Base-by-base conservation (phyloP, 1,140 invertebrate genomes). In the Adelges cooleyi region DNA sequence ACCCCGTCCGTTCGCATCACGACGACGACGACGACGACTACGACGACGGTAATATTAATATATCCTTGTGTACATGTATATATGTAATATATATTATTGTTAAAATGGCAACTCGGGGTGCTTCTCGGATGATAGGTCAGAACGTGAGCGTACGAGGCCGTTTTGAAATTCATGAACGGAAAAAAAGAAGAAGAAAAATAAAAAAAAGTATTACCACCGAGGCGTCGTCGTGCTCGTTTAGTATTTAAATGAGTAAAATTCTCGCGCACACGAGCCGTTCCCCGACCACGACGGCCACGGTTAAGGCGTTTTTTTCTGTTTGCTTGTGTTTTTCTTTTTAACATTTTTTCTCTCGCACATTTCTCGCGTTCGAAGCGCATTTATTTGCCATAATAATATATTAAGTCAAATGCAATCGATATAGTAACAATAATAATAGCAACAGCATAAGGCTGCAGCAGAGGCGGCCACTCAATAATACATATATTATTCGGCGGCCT, bases 211-310 rank as follows among this genome's bases (percentile, higher is more conserved):
- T 15, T 2, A 2, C 8, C 9, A 20, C 10, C 54, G 42, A 62
- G 56, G 56, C 44, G 56, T 62, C 56, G 56, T 62, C 56, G 54
- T 62, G 27, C 56, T 48, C 42, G 56, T 62, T 46, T 33, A 25
- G 20, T 54, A 54, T 54, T 54, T 25, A 54, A 54, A 54, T 22
- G 20, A 54, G 36, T 40, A 44, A 1, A 10, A 23, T 6, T 18
- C 22, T 6, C 27, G 18, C 13, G 25, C 38, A 17, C 36, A 6
- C 8, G 13, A 9, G 1, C 38, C 51, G 11, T 53, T 4, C 33
- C 51, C 0, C 11, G 13, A 4, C 25, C 2, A 22, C 27, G 0
- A 18, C 1, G 13, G 40, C 44, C 53, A 38, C 44, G 40, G 10
- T 3, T 20, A 13, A 11, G 11, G n/a, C 51, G 18, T 54, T 33